Evolutionary conservation across 2,113 vertebrate genomes (phyloP), one percentile per base, ranked within the genome.

Genomic region (Oryzias curvinotus): DNA sequence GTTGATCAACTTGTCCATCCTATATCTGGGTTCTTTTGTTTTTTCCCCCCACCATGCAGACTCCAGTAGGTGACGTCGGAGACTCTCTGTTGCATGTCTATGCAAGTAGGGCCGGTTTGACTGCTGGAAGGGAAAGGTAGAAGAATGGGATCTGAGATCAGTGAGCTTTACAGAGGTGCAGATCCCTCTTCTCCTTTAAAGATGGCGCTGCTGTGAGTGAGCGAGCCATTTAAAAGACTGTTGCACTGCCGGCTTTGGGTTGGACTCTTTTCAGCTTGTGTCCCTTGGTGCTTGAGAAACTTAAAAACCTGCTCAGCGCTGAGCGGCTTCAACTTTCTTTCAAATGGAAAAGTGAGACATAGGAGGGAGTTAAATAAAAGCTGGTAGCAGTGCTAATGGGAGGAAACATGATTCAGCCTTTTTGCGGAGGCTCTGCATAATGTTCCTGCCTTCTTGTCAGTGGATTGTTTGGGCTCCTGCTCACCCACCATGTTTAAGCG

Each of bases 291-390:
- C 62, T 78, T 76, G 56, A 49, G 54, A 42, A 82, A 71, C 65
- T 68, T 75, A 52, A 75, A 77, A 75, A 75, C 52, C 58, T 5
- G 7, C 58, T 70, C 25, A 25, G 44, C 50, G 65, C 65, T 74
- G 73, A 63, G 55, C 7, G 63, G 58, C 64, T 72, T 81, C 72
- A 81, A 81, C 55, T 76, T 28, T 41, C 15, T 57, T 54, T 74
- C 59, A 76, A 78, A 80, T 43, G 55, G 46, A 74, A 63, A 73
- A 80, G 73, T 56, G 60, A 80, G 69, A 79, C 57, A 41, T 19
- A 48, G 71, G 63, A 52, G 62, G 58, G 67, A 77, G 77, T 76
- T 68, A 76, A 18, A 36, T 3, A 23, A 23, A 23, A 23, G 63
- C 65, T 59, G 51, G 64, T 45, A 30, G 69, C 74, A 57, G 75